Evolutionary conservation across 2,797 vertebrate genomes (phyloP).

Genomic region (Etheostoma perlongum): DNA sequence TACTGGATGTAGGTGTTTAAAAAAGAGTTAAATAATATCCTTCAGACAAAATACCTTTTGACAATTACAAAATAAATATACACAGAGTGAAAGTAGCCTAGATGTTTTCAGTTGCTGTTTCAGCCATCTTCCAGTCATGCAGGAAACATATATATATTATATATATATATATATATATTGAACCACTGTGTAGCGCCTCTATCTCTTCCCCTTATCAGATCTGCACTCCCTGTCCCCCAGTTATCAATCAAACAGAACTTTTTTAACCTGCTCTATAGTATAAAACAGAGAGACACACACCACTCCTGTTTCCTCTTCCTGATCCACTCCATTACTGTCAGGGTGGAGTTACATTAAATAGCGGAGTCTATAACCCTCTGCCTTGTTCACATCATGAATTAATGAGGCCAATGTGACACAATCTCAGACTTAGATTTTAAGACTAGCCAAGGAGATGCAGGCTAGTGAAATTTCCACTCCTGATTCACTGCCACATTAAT

Average conservation of each 20-base stretch:
- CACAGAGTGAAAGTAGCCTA: not conserved
- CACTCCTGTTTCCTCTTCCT: conserved; percentile 12
- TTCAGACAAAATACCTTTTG: not conserved
- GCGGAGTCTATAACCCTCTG: not conserved
- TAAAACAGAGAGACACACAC: conserved; percentile 10
- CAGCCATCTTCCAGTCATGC: not conserved
- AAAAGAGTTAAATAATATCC: not conserved
- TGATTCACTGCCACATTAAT: conserved; percentile 12
- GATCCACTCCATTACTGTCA: not conserved
- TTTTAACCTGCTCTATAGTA: not conserved
- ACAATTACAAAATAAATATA: not conserved
- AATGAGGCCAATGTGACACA: conserved; percentile 31
- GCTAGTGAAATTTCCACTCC: conserved; percentile 6
- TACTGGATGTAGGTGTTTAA: not conserved
- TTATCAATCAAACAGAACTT: not conserved
- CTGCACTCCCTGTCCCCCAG: not conserved
- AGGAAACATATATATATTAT: not conserved
- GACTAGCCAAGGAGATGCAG: not conserved
- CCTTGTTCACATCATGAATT: conserved; percentile 23
- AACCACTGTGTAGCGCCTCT: conserved; percentile 6
- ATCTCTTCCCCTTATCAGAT: not conserved
- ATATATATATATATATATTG: not conserved
- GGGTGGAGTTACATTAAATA: not conserved
- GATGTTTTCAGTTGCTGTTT: conserved; percentile 26
- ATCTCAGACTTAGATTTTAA: conserved; percentile 23